Base-by-base conservation (phyloP, 2,888 invertebrate genomes). In the Prosapia bicincta region DNA sequence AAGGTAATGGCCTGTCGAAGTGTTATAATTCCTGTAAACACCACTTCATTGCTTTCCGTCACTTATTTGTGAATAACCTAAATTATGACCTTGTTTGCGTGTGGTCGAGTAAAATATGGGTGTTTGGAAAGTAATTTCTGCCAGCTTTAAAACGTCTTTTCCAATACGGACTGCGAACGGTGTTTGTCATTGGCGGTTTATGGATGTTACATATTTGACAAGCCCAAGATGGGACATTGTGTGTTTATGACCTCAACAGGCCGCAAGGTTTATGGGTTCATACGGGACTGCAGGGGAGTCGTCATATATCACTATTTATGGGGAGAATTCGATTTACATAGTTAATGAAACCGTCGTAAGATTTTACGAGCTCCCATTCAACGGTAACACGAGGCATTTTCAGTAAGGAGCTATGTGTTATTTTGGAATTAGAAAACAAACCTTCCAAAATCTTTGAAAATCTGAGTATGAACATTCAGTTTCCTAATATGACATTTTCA, bases 241-340 rank as follows among this genome's bases (percentile, higher is more conserved):
- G 54, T 54, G 54, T 54, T 54, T 54, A 54, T 54, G n/a, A 54
- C 54, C 10, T 54, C 20, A 6, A 54, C 54, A 54, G 54, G 3
- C 54, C 54, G 54, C 54, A 20, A 30, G 7, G 54, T 54, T 54
- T 54, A 54, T 54, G 13, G 54, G 54, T 54, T 54, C 54, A 54
- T 54, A 54, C 54, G 20, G 54, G 54, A 20, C 20, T 1, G 54
- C 54, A 38, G 38, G 38, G 38, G 38, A 38, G 38, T 9, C 13
- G 15, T 13, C 54, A 20, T 54, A 54, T 20, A 54, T 54, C 54
- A 54, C 6, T 54, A 54, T 54, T 54, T 54, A 54, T 54, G 20
- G n/a, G 54, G 54, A 54, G 54, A 54, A 54, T 54, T 54, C 54
- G 54, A 54, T 54, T 54, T 54, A 54, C 54, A 54, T 54, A 54